phyloP scores from a whole-genome alignment of 2,113 vertebrate species.

The Alces alces region DNA sequence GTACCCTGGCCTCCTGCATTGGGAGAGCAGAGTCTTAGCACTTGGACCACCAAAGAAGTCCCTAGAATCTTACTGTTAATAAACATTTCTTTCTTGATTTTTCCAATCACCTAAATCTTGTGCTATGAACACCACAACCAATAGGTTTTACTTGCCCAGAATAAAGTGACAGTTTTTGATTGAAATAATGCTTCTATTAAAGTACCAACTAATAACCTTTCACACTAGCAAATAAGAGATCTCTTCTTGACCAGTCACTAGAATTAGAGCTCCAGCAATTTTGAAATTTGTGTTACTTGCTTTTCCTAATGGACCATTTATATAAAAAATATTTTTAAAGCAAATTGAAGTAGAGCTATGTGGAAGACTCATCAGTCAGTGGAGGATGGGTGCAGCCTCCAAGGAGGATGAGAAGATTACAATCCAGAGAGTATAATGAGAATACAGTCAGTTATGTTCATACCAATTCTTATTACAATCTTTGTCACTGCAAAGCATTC shows the following conservation, averaged over 20 bases:
- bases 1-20: not conserved
- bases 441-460: not conserved
- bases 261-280: conserved; percentile 30
- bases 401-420: conserved; percentile 28
- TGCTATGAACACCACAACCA: not conserved
- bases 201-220: not conserved
- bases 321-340: conserved; percentile 34
- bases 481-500: conserved; percentile 31
- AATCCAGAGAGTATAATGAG: conserved; percentile 47
- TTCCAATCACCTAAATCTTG: not conserved
- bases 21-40: not conserved
- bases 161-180: not conserved
- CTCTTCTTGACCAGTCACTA: conserved; percentile 10
- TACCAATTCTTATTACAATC: conserved; percentile 25
- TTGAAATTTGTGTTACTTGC: conserved; percentile 4
- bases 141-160: not conserved
- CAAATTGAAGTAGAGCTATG: not conserved
- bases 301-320: conserved; percentile 36
- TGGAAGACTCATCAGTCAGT: not conserved
- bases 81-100: not conserved
- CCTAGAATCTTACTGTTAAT: not conserved
- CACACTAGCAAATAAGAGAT: conserved; percentile 27
- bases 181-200: not conserved
- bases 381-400: not conserved
- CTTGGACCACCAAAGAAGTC: not conserved